Evolutionary conservation across 2,113 vertebrate genomes (phyloP), one percentile per base, ranked within the genome.

Genomic region (Mesoclemmys tuberculata): DNA sequence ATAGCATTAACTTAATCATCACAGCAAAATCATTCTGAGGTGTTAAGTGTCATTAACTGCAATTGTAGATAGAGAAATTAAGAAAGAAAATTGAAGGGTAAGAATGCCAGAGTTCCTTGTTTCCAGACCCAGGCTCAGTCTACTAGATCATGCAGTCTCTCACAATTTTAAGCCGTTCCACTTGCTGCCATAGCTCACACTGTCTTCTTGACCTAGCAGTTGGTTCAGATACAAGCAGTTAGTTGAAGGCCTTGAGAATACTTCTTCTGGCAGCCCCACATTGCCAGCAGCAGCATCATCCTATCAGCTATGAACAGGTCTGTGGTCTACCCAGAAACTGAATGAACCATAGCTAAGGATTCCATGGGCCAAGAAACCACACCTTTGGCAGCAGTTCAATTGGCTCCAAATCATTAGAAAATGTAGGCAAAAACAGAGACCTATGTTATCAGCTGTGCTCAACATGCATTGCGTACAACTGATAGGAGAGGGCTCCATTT

Each of bases 1-100:
- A 56, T 10, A 49, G 2, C 48, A 87, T 90, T 82, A 88, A 68
- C 93, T 92, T 54, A 27, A 82, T 82, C 6, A 82, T 9, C 10
- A 29, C 51, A 84, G 44, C 24, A 93, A 52, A 92, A 87, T 87
- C 92, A 88, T 91, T 94, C 84, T 58, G 88, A 38, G 56, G 38
- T 85, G 51, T 24, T 31, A 64, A 82, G 1, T 75, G 31, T 93
- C 82, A 90, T 75, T 91, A 91, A 13, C 38, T 24, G 44, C 16
- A 35, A 0, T 80, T 89, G 94, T 89, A 88, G 16, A 64, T 82
- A 84, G 55, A 77, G 90, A 89, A 86, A 84, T 1, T 44, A 64
- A 35, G 27, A 56, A 56, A 11, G 48, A 81, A 78, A 88, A 64
- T 54, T 92, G 88, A 90, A 91, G 38, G 5, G n/a, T 46, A 90